These are phyloP conservation scores for Oreonectes daqikongensis DNA, from an alignment of 2,797 vertebrate species.

Conservation along the genomic window DNA sequence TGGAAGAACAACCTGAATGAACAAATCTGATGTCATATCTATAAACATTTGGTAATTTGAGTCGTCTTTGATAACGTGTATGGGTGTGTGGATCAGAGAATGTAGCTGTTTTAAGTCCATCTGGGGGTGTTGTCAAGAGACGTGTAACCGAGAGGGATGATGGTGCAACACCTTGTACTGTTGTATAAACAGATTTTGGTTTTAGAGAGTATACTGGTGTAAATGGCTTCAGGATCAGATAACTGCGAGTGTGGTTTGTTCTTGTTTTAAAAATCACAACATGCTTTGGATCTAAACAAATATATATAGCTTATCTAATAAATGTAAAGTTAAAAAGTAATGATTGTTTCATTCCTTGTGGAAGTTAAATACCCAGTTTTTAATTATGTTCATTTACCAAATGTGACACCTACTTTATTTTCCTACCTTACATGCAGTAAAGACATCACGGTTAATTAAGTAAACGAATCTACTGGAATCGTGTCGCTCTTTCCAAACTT, in stretches of 20 bases:
- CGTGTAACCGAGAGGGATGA: constrained; percentile 25
- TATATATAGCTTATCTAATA: background rate
- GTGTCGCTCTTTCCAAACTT: constrained; percentile 1
- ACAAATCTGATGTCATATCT: constrained; percentile 59
- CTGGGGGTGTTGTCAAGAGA: constrained; percentile 12
- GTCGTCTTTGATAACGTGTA: constrained; percentile 33
- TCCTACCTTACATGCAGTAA: constrained; percentile 3
- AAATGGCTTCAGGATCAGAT: background rate
- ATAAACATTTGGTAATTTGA: constrained; percentile 48
- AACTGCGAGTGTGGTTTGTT: background rate
- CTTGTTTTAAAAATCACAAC: background rate
- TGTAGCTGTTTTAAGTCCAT: constrained; percentile 7
- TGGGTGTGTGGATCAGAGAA: constrained; percentile 12
- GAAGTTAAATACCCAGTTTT: background rate
- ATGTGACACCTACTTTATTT: constrained; percentile 19
- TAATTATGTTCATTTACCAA: constrained; percentile 5
- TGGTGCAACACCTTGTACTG: constrained; percentile 39
- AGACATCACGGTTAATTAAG: background rate
- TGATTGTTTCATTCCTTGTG: background rate
- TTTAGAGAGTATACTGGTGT: background rate
- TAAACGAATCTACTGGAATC: constrained; percentile 1
- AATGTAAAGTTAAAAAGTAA: background rate
- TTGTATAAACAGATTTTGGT: constrained; percentile 12
- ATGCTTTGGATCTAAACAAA: background rate
- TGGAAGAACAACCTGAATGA: constrained; percentile 32